Evolutionary conservation across 2,888 invertebrate genomes (phyloP), one percentile per base, ranked within the genome.

Genomic region (Proisotoma minuta): DNA sequence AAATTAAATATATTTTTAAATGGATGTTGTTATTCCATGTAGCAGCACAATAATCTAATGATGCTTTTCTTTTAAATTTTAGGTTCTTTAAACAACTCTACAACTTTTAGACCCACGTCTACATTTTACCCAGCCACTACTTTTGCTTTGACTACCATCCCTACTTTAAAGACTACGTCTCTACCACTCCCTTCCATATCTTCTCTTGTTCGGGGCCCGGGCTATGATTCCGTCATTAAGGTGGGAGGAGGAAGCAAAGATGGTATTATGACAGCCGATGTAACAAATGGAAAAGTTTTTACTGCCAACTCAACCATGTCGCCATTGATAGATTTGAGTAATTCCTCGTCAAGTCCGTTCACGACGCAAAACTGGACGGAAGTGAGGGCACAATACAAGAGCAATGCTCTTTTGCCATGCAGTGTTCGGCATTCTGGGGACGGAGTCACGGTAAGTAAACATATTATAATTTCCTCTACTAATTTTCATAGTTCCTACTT

Each of bases 371-470:
- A 91, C 77, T 88, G 87, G 68, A 89, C 89, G 0, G 79, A 86
- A 50, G 84, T 91, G 77, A 87, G 87, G 68, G 88, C 91, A 73
- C 91, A 91, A 80, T 88, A 87, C 49, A 90, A 90, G 18, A 89
- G 89, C 63, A 89, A 88, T 0, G 90, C 91, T 2, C 82, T 88
- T 63, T 82, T 91, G 68, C 91, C 91, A 1, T 91, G 91, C 77
- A 84, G 88, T 68, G 88, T 91, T 69, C 87, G 87, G 77, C 88
- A 89, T 77, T 87, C 91, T 74, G 90, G 91, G 57, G 90, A 91
- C 78, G 90, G 91, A 75, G 81, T 81, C 58, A 73, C 73, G 83
- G 91, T 91, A 79, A 88, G 89, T 85, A 52, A 57, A 5, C 26
- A 28, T 23, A 5, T 4, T 50, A 8, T 4, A 24, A 50, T 5